Evolutionary conservation across 2,113 vertebrate genomes (phyloP).

Genomic region (Boleophthalmus pectinirostris): DNA sequence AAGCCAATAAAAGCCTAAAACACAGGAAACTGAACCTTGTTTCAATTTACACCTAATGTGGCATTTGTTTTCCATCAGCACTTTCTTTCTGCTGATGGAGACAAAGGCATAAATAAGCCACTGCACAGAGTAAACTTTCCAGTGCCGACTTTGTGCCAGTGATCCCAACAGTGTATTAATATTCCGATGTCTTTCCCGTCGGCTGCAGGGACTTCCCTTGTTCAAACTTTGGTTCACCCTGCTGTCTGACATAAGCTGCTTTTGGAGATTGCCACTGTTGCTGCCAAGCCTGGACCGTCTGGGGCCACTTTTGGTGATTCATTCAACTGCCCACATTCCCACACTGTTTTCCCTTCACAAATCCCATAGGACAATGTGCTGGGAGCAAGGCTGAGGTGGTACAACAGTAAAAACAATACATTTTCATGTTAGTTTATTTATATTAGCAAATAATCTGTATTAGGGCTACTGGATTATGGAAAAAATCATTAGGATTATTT

Average conservation of each 20-base stretch:
- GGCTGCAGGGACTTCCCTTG: constrained; percentile 32
- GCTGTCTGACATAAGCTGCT: constrained; percentile 45
- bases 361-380: constrained; percentile 24
- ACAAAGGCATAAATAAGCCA: constrained; percentile 50
- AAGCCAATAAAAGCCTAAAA: constrained; percentile 28
- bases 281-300: constrained; percentile 49
- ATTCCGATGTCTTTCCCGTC: constrained; percentile 31
- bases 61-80: constrained; percentile 48
- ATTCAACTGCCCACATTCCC: constrained; percentile 53
- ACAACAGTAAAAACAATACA: constrained; percentile 33
- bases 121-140: constrained; percentile 35
- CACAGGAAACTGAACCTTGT: constrained; percentile 29
- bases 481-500: no score
- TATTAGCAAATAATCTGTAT: no score
- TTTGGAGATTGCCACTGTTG: constrained; percentile 47
- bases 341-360: constrained; percentile 40
- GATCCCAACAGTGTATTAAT: constrained; percentile 47
- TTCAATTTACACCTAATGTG: constrained; percentile 49
- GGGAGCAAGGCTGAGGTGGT: constrained; percentile 18
- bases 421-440: background rate
- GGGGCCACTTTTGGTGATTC: constrained; percentile 53
- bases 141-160: constrained; percentile 25
- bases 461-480: no score
- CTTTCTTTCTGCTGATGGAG: constrained; percentile 47
- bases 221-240: constrained; percentile 40